These are phyloP conservation scores for Anguilla marmorata DNA, from an alignment of 2,797 vertebrate genomes.

Conservation along the genomic window DNA sequence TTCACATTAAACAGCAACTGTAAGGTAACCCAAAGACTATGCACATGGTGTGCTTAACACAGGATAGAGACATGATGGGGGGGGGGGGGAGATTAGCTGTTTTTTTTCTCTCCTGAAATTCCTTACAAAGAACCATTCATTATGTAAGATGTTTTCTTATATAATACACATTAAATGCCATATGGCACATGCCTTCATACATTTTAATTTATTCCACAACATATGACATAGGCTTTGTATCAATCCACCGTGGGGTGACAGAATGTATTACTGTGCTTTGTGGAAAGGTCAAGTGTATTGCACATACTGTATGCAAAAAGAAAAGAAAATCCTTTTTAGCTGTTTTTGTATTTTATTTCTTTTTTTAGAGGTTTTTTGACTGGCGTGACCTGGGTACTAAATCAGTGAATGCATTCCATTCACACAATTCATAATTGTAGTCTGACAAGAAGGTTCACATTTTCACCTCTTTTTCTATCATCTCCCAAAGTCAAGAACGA, in stretches of 20 bases:
- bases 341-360: not conserved
- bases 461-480: not conserved
- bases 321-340: not conserved
- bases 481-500: not conserved
- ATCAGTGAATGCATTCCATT: not conserved
- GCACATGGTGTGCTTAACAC: not conserved
- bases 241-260: not conserved
- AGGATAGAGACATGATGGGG: not conserved
- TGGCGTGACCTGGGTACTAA: not conserved
- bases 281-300: constrained; percentile 2
- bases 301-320: not conserved
- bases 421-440: constrained; percentile 2
- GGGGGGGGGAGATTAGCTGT: not conserved
- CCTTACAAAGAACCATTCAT: not conserved
- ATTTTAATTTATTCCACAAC: not conserved
- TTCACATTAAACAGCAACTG: not conserved
- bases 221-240: not conserved
- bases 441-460: not conserved
- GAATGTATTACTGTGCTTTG: not conserved
- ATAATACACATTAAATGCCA: not conserved
- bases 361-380: not conserved
- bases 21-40: not conserved
- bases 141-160: not conserved
- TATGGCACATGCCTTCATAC: not conserved
- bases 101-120: not conserved